Evolutionary conservation across 2,888 invertebrate species (phyloP), one percentile per base, ranked within the genome.

Genomic region (Papilio elwesi): DNA sequence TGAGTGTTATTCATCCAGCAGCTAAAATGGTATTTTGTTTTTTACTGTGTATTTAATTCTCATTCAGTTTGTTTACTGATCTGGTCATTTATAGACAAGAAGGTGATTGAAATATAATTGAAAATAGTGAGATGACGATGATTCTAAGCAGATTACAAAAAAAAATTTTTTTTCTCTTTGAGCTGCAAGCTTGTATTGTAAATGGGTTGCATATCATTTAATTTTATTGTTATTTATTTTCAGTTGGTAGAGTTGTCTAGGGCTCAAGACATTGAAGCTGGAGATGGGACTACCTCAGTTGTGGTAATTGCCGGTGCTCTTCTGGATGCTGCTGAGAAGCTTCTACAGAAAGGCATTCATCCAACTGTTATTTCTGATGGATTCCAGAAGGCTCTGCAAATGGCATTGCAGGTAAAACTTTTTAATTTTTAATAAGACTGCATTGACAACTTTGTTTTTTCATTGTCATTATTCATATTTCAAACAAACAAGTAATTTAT

Each of bases 241-340:
- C 85, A 98, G 98, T 94, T 99, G 85, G 99, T 99, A 6, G 99
- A 99, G 91, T 94, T 99, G 78, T 99, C 99, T 1, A 97, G 98
- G 83, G 99, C 99, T 16, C 99, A 99, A 94, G 99, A 99, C 90
- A 96, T 99, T 81, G 99, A 99, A 92, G 99, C 99, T 81, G 99
- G 99, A 64, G 99, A 99, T 94, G 99, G 99, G 74, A 99, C 99
- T 36, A 99, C 99, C 11, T 98, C 99, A 36, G 99, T 99, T 70
- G 99, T 99, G 11, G 98, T 99, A 8, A 96, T 99, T 83, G 99
- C 99, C 79, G 99, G 99, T 67, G 98, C 99, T 77, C 90, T 99
- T 67, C 93, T 99, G 70, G 99, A 99, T 90, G 98, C 99, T 68
- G 97, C 98, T 68, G 97, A 98, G 86, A 98, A 98, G 84, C 94